Evolutionary conservation across 2,888 invertebrate genomes (phyloP), one percentile per base, ranked within the genome.

Genomic region (Amblyjoppa proteus): DNA sequence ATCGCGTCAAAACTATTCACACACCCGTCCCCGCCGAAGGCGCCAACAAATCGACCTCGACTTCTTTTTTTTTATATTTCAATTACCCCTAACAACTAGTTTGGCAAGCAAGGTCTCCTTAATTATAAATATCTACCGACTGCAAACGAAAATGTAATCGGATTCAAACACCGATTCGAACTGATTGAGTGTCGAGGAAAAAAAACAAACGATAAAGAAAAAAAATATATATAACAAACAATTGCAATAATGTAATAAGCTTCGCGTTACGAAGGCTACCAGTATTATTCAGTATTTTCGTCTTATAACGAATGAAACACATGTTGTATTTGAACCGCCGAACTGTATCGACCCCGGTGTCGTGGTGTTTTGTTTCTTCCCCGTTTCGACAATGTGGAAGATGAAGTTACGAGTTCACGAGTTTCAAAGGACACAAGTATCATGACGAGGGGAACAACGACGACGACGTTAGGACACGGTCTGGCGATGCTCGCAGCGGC

Each of bases 401-500:
- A 41, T 41, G 16, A 49, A 64, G 51, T 25, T 34, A 53, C n/a
- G 28, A 58, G 25, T 58, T 25, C 11, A 25, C 34, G 25, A 51
- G 64, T 64, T 64, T 11, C 25, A 31, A 20, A 41, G 31, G 6
- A 41, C 41, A 76, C 45, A 31, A 77, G 25, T 25, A 53, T 64
- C 53, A 25, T 7, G 31, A 51, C 51, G 51, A 66, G 11, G 34
- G 28, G 16, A 58, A 49, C 20, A 58, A 75, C 56, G 58, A 76
- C 66, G 41, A 76, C 51, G 77, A 82, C 73, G 80, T 9, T 77
- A 56, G 41, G 41, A 84, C 76, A 83, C 80, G 88, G 88, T 91
- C 91, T 90, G 91, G 89, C 91, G 91, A 93, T 92, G 91, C 88
- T 90, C 89, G 90, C 88, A 88, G 89, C 88, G 91, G 84, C 88